Percentiles rank a stretch among this genome's conserved stretches.
phyloP scores from a whole-genome alignment of 1,140 invertebrate species.

The Oscheius sp. region DNA sequence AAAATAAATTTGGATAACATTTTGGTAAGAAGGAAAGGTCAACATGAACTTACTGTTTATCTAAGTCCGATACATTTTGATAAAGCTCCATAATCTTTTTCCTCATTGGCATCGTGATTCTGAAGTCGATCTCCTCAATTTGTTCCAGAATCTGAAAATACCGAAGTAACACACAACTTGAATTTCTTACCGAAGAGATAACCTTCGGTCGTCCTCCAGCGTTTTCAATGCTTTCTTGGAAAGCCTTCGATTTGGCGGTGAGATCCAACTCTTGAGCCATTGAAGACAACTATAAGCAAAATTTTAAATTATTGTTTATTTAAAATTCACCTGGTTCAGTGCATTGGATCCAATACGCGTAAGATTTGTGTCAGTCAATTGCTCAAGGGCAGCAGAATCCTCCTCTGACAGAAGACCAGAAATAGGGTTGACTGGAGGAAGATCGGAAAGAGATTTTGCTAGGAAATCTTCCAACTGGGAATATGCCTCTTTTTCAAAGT shows the following conservation, averaged over 20 bases:
- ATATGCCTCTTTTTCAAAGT: slow-evolving; percentile 38
- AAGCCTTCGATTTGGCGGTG: slow-evolving; percentile 11
- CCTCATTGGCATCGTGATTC: slow-evolving; percentile 25
- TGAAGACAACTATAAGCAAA: too few relatives aligned
- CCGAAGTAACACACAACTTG: background rate
- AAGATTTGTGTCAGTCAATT: slow-evolving; percentile 14
- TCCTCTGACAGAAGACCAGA: slow-evolving; percentile 7
- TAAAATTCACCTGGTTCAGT: background rate
- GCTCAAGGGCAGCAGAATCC: slow-evolving; percentile 9
- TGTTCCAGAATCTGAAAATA: slow-evolving; percentile 27
- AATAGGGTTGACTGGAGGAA: slow-evolving; percentile 20
- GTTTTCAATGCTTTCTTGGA: slow-evolving; percentile 23
- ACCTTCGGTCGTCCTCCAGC: slow-evolving; percentile 13
- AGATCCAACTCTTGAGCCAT: slow-evolving; percentile 34
- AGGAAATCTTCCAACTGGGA: slow-evolving; percentile 34
- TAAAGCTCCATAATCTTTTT: slow-evolving; percentile 17
- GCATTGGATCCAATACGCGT: slow-evolving; percentile 9
- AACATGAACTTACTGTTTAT: slow-evolving; percentile 28
- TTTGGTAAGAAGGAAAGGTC: slow-evolving; percentile 1
- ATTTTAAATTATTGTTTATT: too few relatives aligned
- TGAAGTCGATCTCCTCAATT: slow-evolving; percentile 13
- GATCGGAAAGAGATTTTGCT: slow-evolving; percentile 4
- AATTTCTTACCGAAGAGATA: background rate
- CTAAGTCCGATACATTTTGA: slow-evolving; percentile 34
- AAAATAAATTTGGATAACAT: background rate